phyloP scores from a whole-genome alignment of 2,113 vertebrate genomes.

The Ctenomys sociabilis region DNA sequence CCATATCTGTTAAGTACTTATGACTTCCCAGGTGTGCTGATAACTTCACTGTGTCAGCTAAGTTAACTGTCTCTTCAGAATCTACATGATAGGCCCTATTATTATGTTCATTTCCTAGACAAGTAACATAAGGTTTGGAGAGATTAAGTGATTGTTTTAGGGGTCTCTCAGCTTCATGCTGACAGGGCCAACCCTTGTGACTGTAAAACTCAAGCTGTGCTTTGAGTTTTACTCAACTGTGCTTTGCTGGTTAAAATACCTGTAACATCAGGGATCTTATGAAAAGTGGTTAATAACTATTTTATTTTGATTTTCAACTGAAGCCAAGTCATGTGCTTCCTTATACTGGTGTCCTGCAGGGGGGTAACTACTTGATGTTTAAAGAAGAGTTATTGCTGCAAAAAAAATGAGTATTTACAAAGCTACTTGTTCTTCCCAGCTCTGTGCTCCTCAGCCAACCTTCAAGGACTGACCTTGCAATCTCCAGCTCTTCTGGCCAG shows the following conservation, averaged over 20 bases:
- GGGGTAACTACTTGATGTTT: neutral
- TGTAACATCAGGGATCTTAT: accelerated
- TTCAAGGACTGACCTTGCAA: neutral
- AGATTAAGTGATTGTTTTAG: neutral
- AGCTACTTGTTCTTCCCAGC: neutral
- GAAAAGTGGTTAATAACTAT: neutral
- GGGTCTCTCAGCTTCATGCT: neutral
- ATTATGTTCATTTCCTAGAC: neutral
- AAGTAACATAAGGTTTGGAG: neutral
- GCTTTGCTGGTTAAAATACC: neutral
- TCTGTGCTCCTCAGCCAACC: neutral
- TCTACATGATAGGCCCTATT: too few relatives aligned
- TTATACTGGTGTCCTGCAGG: neutral
- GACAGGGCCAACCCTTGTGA: too few relatives aligned
- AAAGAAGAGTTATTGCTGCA: neutral
- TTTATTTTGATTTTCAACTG: neutral
- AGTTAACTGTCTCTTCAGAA: neutral
- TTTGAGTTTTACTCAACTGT: too few relatives aligned
- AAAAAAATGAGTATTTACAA: neutral
- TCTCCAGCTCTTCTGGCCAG: neutral
- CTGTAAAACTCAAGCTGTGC: neutral
- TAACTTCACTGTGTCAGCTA: neutral
- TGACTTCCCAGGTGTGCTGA: too few relatives aligned
- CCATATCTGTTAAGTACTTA: neutral
- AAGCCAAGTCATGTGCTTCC: neutral